These are phyloP conservation scores for Aviceda subcristata DNA, from an alignment of 2,113 vertebrate species.

Conservation along the genomic window DNA sequence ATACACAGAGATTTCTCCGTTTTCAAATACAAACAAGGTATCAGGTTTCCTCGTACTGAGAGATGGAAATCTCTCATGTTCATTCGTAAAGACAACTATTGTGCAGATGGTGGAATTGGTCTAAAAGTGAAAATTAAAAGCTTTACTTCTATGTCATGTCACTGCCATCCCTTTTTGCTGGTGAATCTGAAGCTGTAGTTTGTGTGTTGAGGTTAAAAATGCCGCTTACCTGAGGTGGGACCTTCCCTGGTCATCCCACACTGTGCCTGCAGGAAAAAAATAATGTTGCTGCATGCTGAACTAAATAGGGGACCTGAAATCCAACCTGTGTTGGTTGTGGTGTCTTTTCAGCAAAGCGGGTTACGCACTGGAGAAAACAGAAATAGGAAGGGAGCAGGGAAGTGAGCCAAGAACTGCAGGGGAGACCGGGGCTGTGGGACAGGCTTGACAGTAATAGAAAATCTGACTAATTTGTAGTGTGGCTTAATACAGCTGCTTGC, in stretches of 20 bases:
- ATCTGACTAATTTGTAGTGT: not conserved
- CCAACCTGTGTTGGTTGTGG: not conserved
- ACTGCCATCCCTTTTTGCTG: not conserved
- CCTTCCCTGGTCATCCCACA: not conserved
- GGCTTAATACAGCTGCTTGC: not conserved
- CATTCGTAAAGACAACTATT: not conserved
- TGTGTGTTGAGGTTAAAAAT: not conserved
- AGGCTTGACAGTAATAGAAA: not conserved
- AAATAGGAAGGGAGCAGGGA: not conserved
- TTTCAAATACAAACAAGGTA: not conserved
- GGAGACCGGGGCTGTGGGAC: not conserved
- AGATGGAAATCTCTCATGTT: not conserved
- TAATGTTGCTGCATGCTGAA: rapidly evolving
- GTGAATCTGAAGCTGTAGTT: not conserved
- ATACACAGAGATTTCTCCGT: not conserved
- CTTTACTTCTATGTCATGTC: not conserved
- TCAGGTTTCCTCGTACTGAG: not conserved
- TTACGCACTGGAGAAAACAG: rapidly evolving
- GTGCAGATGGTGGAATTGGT: not conserved
- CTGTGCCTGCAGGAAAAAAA: not conserved
- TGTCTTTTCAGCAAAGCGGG: not conserved
- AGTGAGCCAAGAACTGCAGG: not conserved
- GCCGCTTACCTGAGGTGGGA: not conserved
- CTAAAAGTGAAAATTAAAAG: not conserved
- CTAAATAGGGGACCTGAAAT: not conserved